phyloP scores from a whole-genome alignment of 2,797 vertebrate genomes.

The Loris lydekkerianus region DNA sequence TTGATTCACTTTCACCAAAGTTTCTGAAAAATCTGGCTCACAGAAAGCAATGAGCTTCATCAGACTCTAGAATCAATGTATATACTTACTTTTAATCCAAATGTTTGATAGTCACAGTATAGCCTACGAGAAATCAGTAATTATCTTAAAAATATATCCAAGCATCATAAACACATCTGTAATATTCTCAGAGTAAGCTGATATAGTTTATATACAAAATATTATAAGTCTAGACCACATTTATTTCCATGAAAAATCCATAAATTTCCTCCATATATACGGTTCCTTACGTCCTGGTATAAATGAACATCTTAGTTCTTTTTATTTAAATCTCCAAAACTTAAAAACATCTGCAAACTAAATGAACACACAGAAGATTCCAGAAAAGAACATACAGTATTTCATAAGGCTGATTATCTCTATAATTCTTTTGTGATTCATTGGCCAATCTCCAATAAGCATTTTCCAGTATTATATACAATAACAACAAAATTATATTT shows the following conservation, averaged over 20 bases:
- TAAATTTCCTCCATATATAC: neutral
- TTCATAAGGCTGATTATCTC: constrained; percentile 58
- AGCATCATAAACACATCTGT: constrained; percentile 5
- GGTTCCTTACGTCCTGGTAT: neutral
- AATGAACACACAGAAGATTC: constrained; percentile 30
- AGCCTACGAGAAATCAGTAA: neutral
- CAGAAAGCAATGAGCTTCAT: neutral
- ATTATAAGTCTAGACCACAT: neutral
- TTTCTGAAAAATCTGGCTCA: constrained; percentile 28
- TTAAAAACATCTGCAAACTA: constrained; percentile 64
- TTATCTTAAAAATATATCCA: neutral
- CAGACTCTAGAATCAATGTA: constrained; percentile 27
- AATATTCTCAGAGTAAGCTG: neutral
- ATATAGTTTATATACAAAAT: constrained; percentile 28
- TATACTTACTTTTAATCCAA: neutral
- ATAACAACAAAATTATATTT: constrained; percentile 20
- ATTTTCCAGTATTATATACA: constrained; percentile 47
- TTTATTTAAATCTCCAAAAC: constrained; percentile 50
- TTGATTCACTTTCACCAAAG: constrained; percentile 31
- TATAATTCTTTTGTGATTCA: constrained; percentile 45
- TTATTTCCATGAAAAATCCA: neutral
- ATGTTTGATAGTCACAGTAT: constrained; percentile 18
- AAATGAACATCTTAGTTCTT: constrained; percentile 16
- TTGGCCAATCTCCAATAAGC: constrained; percentile 46
- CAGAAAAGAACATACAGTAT: constrained; percentile 47